Conservation (phyloP, 2,888 invertebrate species). For the Patella caerulea region DNA sequence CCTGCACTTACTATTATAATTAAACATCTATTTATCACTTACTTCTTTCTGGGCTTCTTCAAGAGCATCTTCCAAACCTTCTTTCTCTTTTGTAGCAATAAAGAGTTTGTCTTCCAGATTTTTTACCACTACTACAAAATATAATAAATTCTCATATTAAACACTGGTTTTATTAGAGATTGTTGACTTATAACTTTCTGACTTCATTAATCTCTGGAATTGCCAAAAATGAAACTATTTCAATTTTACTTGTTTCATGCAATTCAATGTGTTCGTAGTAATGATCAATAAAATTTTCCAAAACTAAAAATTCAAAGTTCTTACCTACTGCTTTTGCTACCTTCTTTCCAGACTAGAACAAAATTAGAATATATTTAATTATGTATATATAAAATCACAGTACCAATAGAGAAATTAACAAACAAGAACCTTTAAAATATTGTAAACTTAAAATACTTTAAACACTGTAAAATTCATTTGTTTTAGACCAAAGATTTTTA, state of each 20-base stretch:
- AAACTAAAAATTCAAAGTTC: conserved; percentile 7
- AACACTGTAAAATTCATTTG: no score
- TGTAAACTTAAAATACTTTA: no score
- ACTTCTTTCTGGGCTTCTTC: conserved; percentile 49
- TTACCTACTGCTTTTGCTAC: conserved; percentile 45
- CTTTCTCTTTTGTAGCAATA: conserved; percentile 62
- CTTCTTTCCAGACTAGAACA: conserved; percentile 46
- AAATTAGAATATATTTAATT: background rate
- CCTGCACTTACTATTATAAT: no score
- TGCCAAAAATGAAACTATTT: no score
- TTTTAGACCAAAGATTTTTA: no score
- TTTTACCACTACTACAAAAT: conserved; percentile 50
- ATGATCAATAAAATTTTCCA: background rate
- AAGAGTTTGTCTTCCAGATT: conserved; percentile 61
- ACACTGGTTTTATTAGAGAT: no score
- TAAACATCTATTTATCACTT: conserved; percentile 2
- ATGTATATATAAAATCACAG: background rate
- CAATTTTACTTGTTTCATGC: no score
- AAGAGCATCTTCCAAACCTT: conserved; percentile 61
- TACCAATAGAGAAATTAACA: background rate
- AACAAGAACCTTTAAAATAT: no score
- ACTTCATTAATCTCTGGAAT: no score
- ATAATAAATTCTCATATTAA: no score
- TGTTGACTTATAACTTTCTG: no score
- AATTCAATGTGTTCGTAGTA: no score